A percentile compares a stretch with the other conserved stretches of the same genome.
phyloP scores from a whole-genome alignment of 1,140 invertebrate species.

The Eupeodes corollae region DNA sequence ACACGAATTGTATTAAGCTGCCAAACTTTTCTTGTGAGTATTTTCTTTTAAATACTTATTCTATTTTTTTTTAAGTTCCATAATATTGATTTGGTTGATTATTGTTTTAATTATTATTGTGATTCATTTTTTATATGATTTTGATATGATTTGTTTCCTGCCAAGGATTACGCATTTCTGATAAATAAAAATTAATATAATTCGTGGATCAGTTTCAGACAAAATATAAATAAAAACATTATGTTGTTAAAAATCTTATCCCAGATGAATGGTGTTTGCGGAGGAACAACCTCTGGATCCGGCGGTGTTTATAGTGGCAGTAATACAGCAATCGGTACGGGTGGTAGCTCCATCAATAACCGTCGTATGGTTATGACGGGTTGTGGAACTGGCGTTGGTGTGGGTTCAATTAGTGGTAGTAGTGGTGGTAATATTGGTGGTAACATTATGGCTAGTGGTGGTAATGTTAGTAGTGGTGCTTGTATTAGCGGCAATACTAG shows the following conservation, averaged over 20 bases:
- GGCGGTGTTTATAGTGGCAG: conserved; percentile 7
- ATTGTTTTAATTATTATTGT: no score
- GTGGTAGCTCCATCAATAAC: conserved; percentile 6
- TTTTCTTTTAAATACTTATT: no score
- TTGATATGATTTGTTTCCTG: no score
- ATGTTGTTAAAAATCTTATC: neutral
- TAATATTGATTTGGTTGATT: no score
- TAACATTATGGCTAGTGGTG: conserved; percentile 23
- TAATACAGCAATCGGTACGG: conserved; percentile 11
- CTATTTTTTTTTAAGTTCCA: no score
- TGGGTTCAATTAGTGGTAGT: conserved; percentile 8
- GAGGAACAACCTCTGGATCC: conserved; percentile 7
- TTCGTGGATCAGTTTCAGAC: no score
- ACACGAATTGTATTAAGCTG: no score
- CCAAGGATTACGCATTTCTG: no score
- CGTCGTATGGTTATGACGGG: conserved; percentile 5
- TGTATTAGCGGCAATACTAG: conserved; percentile 8
- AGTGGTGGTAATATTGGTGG: conserved; percentile 12
- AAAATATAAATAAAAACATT: neutral
- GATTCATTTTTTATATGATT: no score
- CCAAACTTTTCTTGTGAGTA: no score
- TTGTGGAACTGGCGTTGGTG: conserved; percentile 29
- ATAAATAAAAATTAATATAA: no score
- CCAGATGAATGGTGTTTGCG: conserved; percentile 71
- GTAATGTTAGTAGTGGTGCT: conserved; percentile 33